Evolutionary conservation across 2,113 vertebrate genomes (phyloP).

Genomic region (Muscicapa adusta): DNA sequence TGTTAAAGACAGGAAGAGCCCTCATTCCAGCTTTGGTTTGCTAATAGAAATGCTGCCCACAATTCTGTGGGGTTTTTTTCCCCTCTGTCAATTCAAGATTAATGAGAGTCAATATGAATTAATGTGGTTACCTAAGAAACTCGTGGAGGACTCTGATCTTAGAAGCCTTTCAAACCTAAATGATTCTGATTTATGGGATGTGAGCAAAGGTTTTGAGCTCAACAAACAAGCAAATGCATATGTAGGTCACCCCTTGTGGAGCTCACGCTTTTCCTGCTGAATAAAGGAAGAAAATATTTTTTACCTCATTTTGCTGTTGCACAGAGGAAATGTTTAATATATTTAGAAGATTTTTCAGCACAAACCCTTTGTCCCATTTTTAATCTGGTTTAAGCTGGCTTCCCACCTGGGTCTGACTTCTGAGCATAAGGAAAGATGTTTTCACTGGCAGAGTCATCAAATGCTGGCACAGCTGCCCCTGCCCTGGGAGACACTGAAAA

Average conservation of each 20-base stretch:
- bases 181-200: neutral
- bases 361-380: neutral
- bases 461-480: neutral
- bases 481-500: neutral
- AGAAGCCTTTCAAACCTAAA: neutral
- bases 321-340: neutral
- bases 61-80: accelerated
- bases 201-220: neutral
- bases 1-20: neutral
- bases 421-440: neutral
- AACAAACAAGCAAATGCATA: neutral
- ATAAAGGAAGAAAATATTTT: neutral
- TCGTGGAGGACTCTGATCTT: neutral
- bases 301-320: neutral
- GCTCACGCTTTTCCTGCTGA: neutral
- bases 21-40: neutral
- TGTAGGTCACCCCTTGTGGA: neutral
- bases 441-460: neutral
- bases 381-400: neutral
- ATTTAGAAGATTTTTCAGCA: neutral
- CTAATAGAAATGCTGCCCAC: neutral
- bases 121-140: neutral
- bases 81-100: neutral
- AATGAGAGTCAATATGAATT: neutral
- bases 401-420: neutral